Evolutionary conservation across 2,797 vertebrate genomes (phyloP).

Genomic region (Lagodon rhomboides): DNA sequence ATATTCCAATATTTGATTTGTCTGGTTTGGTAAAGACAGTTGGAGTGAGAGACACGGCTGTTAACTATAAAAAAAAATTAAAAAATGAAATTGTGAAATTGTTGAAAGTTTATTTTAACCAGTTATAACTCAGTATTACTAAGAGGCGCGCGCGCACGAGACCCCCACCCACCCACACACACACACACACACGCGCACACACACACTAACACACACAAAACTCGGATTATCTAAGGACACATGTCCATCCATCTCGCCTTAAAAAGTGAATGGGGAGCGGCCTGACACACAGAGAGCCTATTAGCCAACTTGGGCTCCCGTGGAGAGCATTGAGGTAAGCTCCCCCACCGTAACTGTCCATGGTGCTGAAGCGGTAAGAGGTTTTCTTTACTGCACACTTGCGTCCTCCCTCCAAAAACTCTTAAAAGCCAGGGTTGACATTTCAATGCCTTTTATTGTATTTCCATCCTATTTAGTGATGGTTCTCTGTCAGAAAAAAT

Average conservation of each 20-base stretch:
- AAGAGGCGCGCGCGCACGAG: not conserved
- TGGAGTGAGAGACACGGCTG: not conserved
- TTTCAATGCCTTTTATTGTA: slow-evolving; percentile 83
- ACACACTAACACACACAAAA: slow-evolving; percentile 31
- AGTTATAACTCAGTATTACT: not conserved
- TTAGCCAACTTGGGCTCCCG: slow-evolving; percentile 70
- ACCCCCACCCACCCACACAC: not conserved
- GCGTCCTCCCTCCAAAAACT: slow-evolving; percentile 75
- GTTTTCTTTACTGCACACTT: slow-evolving; percentile 79
- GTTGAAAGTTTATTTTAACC: slow-evolving; percentile 1
- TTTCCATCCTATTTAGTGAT: slow-evolving; percentile 81
- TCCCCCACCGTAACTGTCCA: slow-evolving; percentile 83
- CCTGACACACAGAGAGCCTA: slow-evolving; percentile 73
- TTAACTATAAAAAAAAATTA: not conserved
- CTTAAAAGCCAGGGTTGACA: slow-evolving; percentile 81
- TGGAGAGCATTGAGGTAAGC: slow-evolving; percentile 75
- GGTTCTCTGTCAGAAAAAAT: slow-evolving; percentile 58
- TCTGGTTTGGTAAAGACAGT: not conserved
- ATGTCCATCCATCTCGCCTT: slow-evolving; percentile 69
- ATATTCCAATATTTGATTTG: not conserved
- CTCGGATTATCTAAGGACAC: slow-evolving; percentile 73
- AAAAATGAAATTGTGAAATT: too few species aligned
- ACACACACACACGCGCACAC: slow-evolving; percentile 13
- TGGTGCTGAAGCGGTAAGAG: slow-evolving; percentile 86
- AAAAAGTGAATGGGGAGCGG: slow-evolving; percentile 66